Conservation (phyloP, 2,797 vertebrate genomes). For the Parauchenoglanis ngamensis region DNA sequence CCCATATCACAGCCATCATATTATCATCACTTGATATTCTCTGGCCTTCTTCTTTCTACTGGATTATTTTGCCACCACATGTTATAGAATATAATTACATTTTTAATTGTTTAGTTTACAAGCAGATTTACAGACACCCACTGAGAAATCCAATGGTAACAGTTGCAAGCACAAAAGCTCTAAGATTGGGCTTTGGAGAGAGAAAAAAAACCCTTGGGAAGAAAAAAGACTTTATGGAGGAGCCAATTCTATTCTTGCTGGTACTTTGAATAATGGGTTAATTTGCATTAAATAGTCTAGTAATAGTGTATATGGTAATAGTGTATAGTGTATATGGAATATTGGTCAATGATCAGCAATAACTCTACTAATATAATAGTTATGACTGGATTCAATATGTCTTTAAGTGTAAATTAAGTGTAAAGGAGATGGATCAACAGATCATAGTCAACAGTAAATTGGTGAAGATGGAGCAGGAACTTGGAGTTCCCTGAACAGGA, state of each 20-base stretch:
- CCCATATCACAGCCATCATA: neutral
- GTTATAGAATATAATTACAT: neutral
- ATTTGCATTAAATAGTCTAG: neutral
- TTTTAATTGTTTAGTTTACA: neutral
- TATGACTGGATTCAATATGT: neutral
- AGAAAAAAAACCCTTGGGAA: neutral
- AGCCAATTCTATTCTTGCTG: neutral
- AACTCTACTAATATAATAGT: neutral
- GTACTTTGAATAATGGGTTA: neutral
- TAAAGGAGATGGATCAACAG: neutral
- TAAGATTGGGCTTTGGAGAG: neutral
- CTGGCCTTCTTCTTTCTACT: neutral
- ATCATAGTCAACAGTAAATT: neutral
- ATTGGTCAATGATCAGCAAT: neutral
- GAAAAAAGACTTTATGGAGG: neutral
- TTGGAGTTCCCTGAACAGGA: neutral
- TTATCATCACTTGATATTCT: neutral
- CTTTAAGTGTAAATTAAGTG: neutral
- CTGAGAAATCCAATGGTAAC: neutral
- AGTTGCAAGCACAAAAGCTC: neutral
- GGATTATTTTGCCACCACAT: neutral
- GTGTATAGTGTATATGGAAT: neutral
- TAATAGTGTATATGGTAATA: neutral
- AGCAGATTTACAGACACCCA: neutral
- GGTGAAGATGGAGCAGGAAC: neutral